A percentile compares a stretch with the other conserved stretches of the same genome.
These are phyloP conservation scores for Falco biarmicus DNA, from an alignment of 2,797 vertebrate species.

Conservation along the genomic window DNA sequence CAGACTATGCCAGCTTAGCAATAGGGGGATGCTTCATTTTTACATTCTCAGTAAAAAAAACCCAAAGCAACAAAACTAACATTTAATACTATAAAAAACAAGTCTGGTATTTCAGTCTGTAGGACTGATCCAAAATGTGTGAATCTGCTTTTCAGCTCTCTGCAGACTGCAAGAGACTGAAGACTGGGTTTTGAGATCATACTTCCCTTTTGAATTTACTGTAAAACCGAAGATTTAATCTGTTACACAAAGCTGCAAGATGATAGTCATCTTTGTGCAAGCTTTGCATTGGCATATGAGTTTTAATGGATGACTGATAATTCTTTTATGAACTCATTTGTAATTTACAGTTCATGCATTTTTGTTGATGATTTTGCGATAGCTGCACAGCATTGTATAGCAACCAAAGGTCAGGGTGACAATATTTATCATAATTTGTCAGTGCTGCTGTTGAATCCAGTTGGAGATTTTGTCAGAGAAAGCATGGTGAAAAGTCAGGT, in stretches of 20 bases:
- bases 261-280: background rate
- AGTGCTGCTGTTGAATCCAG: background rate
- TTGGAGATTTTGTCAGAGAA: background rate
- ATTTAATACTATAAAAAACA: background rate
- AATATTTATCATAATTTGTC: background rate
- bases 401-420: background rate
- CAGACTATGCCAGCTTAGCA: background rate
- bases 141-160: background rate
- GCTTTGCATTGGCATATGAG: background rate
- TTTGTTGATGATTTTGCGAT: background rate
- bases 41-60: background rate
- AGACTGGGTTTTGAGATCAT: background rate
- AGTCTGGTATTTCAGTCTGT: background rate
- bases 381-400: background rate
- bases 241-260: background rate
- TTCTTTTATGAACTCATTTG: background rate
- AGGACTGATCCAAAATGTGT: background rate
- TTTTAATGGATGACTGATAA: background rate
- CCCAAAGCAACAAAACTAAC: background rate
- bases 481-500: background rate
- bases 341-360: background rate
- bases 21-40: background rate
- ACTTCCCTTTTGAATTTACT: background rate
- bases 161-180: background rate
- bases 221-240: background rate